phyloP scores from a whole-genome alignment of 2,888 invertebrate genomes.

The Cybosia mesomella region DNA sequence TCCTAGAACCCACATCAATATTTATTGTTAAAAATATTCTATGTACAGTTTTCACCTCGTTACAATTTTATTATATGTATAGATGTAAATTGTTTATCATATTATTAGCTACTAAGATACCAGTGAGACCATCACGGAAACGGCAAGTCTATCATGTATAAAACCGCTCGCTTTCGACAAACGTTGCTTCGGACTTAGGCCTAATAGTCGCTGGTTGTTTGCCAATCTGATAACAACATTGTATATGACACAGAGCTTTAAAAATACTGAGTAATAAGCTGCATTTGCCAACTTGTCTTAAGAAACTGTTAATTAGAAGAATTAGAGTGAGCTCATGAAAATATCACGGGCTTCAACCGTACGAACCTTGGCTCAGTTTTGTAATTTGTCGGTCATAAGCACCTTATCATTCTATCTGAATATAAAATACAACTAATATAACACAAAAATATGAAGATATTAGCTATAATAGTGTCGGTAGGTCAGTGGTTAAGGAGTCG shows the following conservation, averaged over 20 bases:
- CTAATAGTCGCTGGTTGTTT: slow-evolving; percentile 19
- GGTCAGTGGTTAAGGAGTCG: too few species aligned
- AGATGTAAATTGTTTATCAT: too few species aligned
- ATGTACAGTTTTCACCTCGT: too few species aligned
- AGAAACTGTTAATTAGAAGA: slow-evolving; percentile 24
- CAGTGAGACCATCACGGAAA: neutral
- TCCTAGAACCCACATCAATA: too few species aligned
- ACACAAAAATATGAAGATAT: neutral
- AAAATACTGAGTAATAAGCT: slow-evolving; percentile 19
- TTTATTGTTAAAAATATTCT: too few species aligned
- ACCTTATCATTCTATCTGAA: neutral
- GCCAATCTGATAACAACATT: slow-evolving; percentile 41
- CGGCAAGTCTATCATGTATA: neutral
- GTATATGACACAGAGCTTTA: slow-evolving; percentile 11
- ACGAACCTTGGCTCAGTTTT: slow-evolving; percentile 10
- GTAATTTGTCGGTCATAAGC: neutral
- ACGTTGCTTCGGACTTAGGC: neutral
- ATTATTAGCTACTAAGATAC: too few species aligned
- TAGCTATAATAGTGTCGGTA: too few species aligned
- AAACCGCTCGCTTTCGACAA: neutral
- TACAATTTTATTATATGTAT: too few species aligned
- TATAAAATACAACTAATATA: neutral
- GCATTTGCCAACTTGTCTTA: slow-evolving; percentile 29
- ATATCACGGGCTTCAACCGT: neutral
- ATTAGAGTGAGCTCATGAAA: slow-evolving; percentile 10